Conservation (phyloP, 1,140 invertebrate species). For the Camponotus pennsylvanicus region DNA sequence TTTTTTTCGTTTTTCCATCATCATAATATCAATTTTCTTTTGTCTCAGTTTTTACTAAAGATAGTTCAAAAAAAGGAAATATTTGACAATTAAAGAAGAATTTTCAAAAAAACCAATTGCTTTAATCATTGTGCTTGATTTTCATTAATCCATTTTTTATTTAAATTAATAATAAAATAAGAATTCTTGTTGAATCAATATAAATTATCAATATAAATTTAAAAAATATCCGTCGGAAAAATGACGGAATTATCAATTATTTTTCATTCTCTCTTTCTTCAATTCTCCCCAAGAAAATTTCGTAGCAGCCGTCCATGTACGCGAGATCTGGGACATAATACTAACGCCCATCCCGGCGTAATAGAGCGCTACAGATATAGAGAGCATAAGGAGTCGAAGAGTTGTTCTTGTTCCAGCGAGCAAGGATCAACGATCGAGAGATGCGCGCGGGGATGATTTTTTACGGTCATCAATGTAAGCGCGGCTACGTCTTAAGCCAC, state of each 20-base stretch:
- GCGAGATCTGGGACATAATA: neutral
- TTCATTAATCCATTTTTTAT: no score
- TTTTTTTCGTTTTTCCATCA: no score
- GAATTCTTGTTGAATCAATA: no score
- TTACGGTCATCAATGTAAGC: neutral
- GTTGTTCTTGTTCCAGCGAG: slow-evolving; percentile 38
- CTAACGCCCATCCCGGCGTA: neutral
- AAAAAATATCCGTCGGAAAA: neutral
- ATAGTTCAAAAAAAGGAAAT: no score
- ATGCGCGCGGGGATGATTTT: slow-evolving; percentile 19
- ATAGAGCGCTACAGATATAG: slow-evolving; percentile 1
- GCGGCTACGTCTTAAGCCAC: neutral
- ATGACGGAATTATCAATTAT: slow-evolving; percentile 3
- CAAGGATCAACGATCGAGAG: slow-evolving; percentile 58
- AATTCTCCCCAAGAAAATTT: slow-evolving; percentile 2
- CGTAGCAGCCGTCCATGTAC: neutral
- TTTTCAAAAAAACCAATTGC: no score
- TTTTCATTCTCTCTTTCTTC: neutral
- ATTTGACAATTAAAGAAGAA: no score
- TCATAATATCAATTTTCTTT: no score
- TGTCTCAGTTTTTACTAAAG: no score
- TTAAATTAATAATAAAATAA: no score
- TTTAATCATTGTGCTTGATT: no score
- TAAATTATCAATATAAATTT: no score
- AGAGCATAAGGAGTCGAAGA: neutral